Base-by-base conservation (phyloP, 2,888 invertebrate species). In the Alloscopus bannaensis region DNA sequence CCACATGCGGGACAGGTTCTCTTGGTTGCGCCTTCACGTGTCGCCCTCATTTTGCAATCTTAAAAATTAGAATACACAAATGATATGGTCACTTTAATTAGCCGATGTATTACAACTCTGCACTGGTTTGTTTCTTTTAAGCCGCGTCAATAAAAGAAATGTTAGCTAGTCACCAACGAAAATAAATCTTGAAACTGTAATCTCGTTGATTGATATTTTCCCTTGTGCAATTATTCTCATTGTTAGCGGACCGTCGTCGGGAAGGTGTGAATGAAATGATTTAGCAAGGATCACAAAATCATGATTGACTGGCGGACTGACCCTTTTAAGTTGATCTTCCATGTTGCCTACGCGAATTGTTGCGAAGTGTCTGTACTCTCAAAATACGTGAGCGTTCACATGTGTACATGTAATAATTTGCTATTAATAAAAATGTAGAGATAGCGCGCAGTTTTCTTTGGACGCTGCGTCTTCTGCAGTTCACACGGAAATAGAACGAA, bases 401-500 rank as follows among this genome's bases (percentile, higher is more conserved):
- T n/a, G 11, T 47, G 47, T 47, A 47, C n/a, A 3, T n/a, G 18
- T 47, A 13, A n/a, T 47, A n/a, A n/a, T n/a, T n/a, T n/a, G n/a
- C n/a, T n/a, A n/a, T n/a, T n/a, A n/a, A n/a, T n/a, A n/a, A n/a
- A n/a, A n/a, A n/a, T n/a, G n/a, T n/a, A n/a, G n/a, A 4, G 47
- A n/a, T 45, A 16, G 45, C 18, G 45, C 3, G 45, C n/a, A 45
- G 8, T 36, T 45, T 3, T 22, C 22, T 47, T 6, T 6, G 52
- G 20, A 22, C 22, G 24, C 52, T 22, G 20, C 11, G 47, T 24
- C 24, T 4, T 52, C 31, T 55, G 28, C 16, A 29, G 60, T 77
- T 77, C 77, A 70, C 77, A 77, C 77, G 77, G 77, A 77, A 77
- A 70, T 70, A 57, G 77, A 68, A 55, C 24, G 77, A 77, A 77